Conservation (phyloP, 2,797 vertebrate genomes). For the Masticophis lateralis region DNA sequence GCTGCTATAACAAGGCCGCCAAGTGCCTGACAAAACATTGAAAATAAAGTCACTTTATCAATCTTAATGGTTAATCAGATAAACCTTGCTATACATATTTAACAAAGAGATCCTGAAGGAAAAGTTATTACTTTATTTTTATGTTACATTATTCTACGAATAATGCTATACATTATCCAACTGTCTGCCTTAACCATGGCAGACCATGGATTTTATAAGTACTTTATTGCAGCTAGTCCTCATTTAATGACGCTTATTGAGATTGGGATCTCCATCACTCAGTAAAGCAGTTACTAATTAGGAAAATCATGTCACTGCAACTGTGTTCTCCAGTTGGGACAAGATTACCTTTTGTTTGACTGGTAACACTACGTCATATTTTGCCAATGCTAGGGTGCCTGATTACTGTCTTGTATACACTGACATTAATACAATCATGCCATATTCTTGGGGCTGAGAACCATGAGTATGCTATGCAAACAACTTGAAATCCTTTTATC, state of each 20-base stretch:
- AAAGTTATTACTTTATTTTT: neutral
- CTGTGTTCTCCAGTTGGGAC: neutral
- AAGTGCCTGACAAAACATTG: slow-evolving; percentile 80
- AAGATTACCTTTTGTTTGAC: neutral
- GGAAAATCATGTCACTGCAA: neutral
- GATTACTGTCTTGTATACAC: neutral
- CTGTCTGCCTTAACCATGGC: no score
- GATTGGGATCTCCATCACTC: neutral
- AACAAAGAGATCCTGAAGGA: neutral
- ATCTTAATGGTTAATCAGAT: neutral
- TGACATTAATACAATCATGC: neutral
- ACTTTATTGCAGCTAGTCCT: neutral
- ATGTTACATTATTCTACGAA: neutral
- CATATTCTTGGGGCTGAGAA: neutral
- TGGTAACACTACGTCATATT: neutral
- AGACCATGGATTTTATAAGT: neutral
- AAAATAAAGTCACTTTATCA: neutral
- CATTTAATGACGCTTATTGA: neutral
- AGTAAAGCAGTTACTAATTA: neutral
- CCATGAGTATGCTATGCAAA: neutral
- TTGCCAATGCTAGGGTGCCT: neutral
- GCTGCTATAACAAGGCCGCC: slow-evolving; percentile 96
- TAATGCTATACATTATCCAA: neutral
- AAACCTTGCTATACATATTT: neutral
- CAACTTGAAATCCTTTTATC: neutral